Conservation (phyloP, 2,797 vertebrate species). For the Sebastes alutus region DNA sequence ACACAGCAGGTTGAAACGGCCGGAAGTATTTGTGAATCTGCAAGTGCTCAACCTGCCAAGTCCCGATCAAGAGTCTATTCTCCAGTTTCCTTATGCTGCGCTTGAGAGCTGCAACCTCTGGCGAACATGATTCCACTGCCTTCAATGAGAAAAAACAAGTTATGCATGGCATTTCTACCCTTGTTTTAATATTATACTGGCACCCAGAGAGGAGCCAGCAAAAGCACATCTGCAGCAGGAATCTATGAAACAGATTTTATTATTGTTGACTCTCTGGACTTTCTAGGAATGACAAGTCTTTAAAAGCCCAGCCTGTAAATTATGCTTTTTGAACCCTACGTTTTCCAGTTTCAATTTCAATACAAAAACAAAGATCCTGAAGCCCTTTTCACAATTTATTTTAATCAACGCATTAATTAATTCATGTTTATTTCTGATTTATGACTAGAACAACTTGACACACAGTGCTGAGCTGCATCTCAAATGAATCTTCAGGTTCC, state of each 20-base stretch:
- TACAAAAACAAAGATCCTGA: not conserved
- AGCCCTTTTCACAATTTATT: not conserved
- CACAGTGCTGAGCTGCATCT: no score
- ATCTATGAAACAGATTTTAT: not conserved
- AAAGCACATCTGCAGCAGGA: not conserved
- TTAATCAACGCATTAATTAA: no score
- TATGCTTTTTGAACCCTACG: not conserved
- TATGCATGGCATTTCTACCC: not conserved
- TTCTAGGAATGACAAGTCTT: not conserved
- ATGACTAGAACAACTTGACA: no score
- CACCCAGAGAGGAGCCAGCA: not conserved
- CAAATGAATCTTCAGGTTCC: no score
- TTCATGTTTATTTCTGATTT: no score
- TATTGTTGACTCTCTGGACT: not conserved
- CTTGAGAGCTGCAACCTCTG: constrained; percentile 80
- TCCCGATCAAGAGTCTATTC: constrained; percentile 80
- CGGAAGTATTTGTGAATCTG: constrained; percentile 81
- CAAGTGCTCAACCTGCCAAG: constrained; percentile 85
- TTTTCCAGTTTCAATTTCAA: not conserved
- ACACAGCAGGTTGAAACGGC: constrained; percentile 2
- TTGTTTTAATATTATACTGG: not conserved
- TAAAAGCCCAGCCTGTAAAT: not conserved
- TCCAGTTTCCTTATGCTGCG: constrained; percentile 83
- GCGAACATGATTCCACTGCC: constrained; percentile 79
- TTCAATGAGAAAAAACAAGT: constrained; percentile 46